Evolutionary conservation across 2,113 vertebrate genomes (phyloP), one percentile per base, ranked within the genome.

Genomic region (Bubo bubo): DNA sequence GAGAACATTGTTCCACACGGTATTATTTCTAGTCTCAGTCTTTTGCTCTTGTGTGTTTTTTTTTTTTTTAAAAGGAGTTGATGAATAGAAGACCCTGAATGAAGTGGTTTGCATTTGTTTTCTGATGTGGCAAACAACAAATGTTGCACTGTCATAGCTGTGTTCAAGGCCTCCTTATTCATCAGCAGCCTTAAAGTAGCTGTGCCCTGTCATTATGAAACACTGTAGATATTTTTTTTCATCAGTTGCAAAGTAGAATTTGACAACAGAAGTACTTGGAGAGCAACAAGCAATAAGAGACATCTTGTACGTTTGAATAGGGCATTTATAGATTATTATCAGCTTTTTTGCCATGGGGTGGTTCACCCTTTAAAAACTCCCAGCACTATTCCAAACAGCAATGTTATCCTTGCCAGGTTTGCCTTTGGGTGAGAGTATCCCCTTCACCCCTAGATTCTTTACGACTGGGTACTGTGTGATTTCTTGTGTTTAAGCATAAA

Each of bases 1-100:
- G 63, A 85, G 70, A 62, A 74, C 4, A 0, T 32, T 90, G 47
- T 75, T 93, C 86, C n/a, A 37, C 22, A 39, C 0, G 1, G 12
- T 20, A 14, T 70, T 92, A 52, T 93, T 91, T 93, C 45, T 70
- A 53, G 18, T 56, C 49, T 10, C 56, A 32, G 8, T 62, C 34
- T 85, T 94, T 81, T 32, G 28, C 49, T 85, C 27, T 32, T 74
- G 28, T 13, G 30, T 32, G 28, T 49, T 16, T 24, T 21, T 76
- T 71, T 52, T 76, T 30, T 18, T 74, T 24, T 73, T n/a, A 7
- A 5, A 47, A 72, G 10, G 6, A n/a, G 26, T 35, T 95, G 96
- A 97, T 97, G 94, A 96, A 98, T 98, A 95, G 90, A 93, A 96
- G 95, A 80, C 95, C 97, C 95, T 98, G 96, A 95, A 76, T 90